These are phyloP conservation scores for Camelus bactrianus DNA, from an alignment of 2,113 vertebrate species.

Conservation along the genomic window DNA sequence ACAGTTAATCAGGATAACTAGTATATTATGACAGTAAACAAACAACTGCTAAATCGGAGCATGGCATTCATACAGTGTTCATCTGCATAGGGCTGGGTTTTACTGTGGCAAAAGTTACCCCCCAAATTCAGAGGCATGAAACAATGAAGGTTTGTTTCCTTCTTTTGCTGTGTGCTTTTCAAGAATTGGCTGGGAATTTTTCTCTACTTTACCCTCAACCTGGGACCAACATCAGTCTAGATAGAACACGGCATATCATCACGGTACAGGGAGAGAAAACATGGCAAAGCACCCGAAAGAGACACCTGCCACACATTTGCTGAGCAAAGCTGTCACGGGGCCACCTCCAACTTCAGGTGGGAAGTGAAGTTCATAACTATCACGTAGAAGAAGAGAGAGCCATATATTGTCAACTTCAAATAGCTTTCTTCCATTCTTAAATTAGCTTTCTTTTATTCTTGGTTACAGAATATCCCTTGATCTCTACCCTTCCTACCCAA, in stretches of 20 bases:
- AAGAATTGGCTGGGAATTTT: conserved; percentile 19
- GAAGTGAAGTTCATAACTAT: background rate
- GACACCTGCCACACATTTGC: background rate
- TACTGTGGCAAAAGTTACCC: background rate
- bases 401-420: background rate
- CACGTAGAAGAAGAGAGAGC: background rate
- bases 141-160: background rate
- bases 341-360: background rate
- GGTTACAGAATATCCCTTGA: background rate
- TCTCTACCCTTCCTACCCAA: background rate
- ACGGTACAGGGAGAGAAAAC: background rate
- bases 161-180: background rate
- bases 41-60: conserved; percentile 44
- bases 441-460: conserved; percentile 39
- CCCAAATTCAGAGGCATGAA: background rate
- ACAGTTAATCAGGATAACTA: background rate
- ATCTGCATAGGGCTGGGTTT: background rate
- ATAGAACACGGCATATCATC: background rate
- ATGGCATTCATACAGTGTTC: background rate
- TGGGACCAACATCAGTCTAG: background rate
- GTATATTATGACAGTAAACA: conserved; percentile 30
- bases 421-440: background rate
- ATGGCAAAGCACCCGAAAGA: background rate
- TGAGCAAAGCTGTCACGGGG: background rate
- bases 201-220: background rate